Evolutionary conservation across 2,113 vertebrate genomes (phyloP).

Genomic region (Plestiodon gilberti): DNA sequence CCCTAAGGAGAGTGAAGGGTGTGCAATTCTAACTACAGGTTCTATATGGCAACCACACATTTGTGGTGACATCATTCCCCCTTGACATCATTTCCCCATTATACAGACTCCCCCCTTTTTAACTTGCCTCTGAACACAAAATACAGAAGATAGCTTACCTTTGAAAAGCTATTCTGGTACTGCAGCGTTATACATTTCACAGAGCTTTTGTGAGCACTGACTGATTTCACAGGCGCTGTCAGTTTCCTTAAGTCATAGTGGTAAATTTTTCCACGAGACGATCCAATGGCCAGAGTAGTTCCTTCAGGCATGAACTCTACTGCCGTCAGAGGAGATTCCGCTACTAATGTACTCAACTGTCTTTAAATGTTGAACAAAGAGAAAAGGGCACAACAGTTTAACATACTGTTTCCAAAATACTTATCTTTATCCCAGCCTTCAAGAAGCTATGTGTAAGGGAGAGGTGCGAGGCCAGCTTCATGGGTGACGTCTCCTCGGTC

Average conservation of each 20-base stretch:
- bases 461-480: too few relatives aligned
- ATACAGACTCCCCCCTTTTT: background rate
- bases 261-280: slow-evolving; percentile 92
- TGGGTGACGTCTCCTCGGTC: background rate
- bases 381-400: background rate
- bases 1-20: background rate
- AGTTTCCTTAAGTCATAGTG: slow-evolving; percentile 95
- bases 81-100: background rate
- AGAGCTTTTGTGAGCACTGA: slow-evolving; percentile 91
- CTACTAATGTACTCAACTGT: slow-evolving; percentile 85
- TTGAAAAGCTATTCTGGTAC: slow-evolving; percentile 76
- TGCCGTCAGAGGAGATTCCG: slow-evolving; percentile 90
- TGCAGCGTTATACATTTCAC: slow-evolving; percentile 93
- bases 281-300: slow-evolving; percentile 88
- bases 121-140: background rate
- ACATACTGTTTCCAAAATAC: background rate
- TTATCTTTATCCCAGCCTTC: background rate
- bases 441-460: background rate
- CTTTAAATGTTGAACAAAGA: slow-evolving; percentile 58
- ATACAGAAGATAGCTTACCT: slow-evolving; percentile 75
- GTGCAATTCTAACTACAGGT: background rate
- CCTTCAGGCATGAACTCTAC: slow-evolving; percentile 94
- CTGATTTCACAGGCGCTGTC: slow-evolving; percentile 84
- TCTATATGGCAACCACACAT: background rate
- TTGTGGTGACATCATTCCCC: background rate